These are phyloP conservation scores for Mystacides longicornis DNA, from an alignment of 2,888 invertebrate species.

Conservation along the genomic window DNA sequence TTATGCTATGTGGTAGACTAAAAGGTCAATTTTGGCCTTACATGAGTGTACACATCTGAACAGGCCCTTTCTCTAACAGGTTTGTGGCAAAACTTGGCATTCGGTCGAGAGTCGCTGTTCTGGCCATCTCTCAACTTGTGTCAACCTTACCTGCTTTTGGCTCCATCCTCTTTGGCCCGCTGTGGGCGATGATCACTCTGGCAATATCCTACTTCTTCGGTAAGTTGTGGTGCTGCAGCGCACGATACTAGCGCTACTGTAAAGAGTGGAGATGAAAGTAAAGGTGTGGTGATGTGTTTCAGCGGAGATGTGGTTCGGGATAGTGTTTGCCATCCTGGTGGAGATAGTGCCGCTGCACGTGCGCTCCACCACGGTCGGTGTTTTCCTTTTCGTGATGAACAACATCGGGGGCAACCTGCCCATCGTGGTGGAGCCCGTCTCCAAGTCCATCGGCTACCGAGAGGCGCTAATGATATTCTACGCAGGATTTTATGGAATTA, in stretches of 20 bases:
- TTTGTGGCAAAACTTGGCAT: constrained; percentile 84
- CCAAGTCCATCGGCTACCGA: constrained; percentile 73
- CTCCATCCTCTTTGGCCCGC: constrained; percentile 72
- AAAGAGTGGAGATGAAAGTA: neutral
- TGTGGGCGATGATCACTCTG: constrained; percentile 80
- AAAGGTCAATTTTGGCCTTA: no score
- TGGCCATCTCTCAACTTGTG: constrained; percentile 76
- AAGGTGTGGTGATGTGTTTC: constrained; percentile 30
- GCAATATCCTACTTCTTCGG: constrained; percentile 86
- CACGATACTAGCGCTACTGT: neutral
- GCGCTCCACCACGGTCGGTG: constrained; percentile 79
- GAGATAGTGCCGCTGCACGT: constrained; percentile 79
- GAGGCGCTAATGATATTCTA: constrained; percentile 83
- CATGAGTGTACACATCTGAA: no score
- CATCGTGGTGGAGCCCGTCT: constrained; percentile 78
- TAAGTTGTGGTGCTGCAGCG: constrained; percentile 36
- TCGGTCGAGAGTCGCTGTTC: constrained; percentile 67
- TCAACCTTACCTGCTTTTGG: constrained; percentile 82
- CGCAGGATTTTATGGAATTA: constrained; percentile 78
- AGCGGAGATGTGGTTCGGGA: constrained; percentile 95
- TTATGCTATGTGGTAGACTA: no score
- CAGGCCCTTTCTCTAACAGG: constrained; percentile 32
- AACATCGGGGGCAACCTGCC: constrained; percentile 87
- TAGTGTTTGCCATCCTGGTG: constrained; percentile 82
- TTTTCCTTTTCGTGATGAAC: constrained; percentile 88